Evolutionary conservation across 2,797 vertebrate genomes (phyloP), one percentile per base, ranked within the genome.

Genomic region (Chrysocyon brachyurus): DNA sequence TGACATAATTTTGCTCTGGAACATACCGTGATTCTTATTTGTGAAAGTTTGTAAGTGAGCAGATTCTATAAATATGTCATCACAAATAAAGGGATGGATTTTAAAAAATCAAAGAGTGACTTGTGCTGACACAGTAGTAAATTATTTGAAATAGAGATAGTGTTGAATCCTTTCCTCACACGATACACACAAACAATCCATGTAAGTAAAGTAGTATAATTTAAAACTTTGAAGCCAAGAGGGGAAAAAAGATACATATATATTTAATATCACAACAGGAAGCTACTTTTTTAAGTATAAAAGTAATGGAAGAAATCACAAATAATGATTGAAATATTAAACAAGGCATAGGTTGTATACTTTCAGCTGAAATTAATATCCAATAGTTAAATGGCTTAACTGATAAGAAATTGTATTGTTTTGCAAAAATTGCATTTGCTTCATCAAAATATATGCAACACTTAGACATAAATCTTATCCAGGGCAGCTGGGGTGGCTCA

Each of bases 111-210:
- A 40, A 82, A 12, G 31, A 82, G 40, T 33, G 46, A 33, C 22
- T 81, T 85, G 4, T 64, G 19, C 24, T 85, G 46, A 90, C 16
- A n/a, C 31, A 75, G 8, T 40, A 63, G 6, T 54, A 61, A 85
- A 86, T 81, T 96, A 68, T n/a, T 92, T 68, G 91, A 22, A 79
- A 75, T 75, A 54, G 46, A 22, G 66, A 79, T 81, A 85, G 6
- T 61, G n/a, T 92, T 64, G 56, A 24, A 83, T 40, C 64, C 31
- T 94, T 82, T 70, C 31, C 22, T 82, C 59, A 90, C 10, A 31
- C 12, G 21, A 7, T 26, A 40, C 24, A 59, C 31, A 66, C 46
- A 61, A 91, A 86, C 10, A 56, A 75, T 88, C 40, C 26, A 57
- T 46, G 26, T 52, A 31, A 46, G 70, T 75, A n/a, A 87, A 77